A percentile compares a stretch with the other conserved stretches of the same genome.
Evolutionary conservation across 2,888 invertebrate genomes (phyloP).

Genomic region (Vandiemenella viatica): DNA sequence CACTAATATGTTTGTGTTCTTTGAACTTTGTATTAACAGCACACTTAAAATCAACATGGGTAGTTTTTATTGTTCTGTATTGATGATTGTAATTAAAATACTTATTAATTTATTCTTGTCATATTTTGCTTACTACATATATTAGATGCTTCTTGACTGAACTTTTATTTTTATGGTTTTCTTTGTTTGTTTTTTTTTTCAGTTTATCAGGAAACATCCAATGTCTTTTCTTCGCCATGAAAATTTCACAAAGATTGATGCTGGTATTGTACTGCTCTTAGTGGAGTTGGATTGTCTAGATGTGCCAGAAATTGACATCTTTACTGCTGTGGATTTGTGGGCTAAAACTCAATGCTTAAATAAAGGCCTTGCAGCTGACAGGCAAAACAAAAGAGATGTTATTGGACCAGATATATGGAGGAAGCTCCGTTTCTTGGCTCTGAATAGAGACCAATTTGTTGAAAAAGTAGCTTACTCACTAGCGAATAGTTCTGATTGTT

Average conservation of each 20-base stretch:
- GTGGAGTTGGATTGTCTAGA: conserved; percentile 8
- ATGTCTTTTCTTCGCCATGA: not conserved
- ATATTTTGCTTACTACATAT: no score
- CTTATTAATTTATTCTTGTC: no score
- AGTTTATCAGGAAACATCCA: conserved; percentile 8
- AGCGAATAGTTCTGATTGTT: not conserved
- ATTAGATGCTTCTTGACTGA: no score
- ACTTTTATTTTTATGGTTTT: not conserved
- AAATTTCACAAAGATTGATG: conserved; percentile 3
- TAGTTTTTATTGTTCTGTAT: no score
- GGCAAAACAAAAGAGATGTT: conserved; percentile 4
- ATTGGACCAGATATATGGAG: conserved; percentile 5
- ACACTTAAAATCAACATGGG: no score
- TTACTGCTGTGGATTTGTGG: conserved; percentile 7
- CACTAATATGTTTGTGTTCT: no score
- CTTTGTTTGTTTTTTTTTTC: not conserved
- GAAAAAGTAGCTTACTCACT: conserved; percentile 6
- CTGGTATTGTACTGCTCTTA: conserved; percentile 2
- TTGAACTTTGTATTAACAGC: no score
- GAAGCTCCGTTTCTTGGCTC: conserved; percentile 17
- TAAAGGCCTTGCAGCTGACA: not conserved
- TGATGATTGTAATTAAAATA: no score
- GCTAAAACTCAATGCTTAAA: conserved; percentile 3
- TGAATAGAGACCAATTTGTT: conserved; percentile 18
- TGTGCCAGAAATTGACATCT: conserved; percentile 5